Conservation (phyloP, 2,113 vertebrate species). For the Tragelaphus strepsiceros region DNA sequence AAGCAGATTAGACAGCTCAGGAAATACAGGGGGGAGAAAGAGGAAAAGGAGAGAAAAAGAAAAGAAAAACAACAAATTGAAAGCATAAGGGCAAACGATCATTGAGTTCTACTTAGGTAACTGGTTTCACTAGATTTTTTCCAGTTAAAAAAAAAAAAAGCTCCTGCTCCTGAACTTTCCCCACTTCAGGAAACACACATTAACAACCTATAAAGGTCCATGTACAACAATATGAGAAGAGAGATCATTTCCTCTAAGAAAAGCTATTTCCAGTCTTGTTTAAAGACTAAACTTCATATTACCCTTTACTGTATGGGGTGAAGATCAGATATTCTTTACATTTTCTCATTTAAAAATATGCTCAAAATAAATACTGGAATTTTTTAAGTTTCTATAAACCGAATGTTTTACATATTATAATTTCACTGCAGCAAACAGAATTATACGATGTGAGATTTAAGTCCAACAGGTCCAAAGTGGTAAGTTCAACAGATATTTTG, state of each 20-base stretch:
- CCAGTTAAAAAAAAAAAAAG: not conserved
- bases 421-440: not conserved
- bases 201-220: not conserved
- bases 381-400: not conserved
- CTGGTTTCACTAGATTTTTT: not conserved
- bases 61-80: slow-evolving; percentile 65
- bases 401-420: slow-evolving; percentile 9
- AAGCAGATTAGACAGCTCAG: slow-evolving; percentile 69
- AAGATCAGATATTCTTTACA: not conserved
- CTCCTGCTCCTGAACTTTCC: not conserved
- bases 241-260: not conserved
- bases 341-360: not conserved
- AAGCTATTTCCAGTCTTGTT: not conserved
- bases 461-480: not conserved
- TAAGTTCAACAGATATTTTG: not conserved
- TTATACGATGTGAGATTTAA: not conserved
- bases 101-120: slow-evolving; percentile 52
- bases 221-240: not conserved
- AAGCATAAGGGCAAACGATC: slow-evolving; percentile 67
- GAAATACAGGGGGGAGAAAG: not conserved
- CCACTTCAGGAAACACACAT: not conserved
- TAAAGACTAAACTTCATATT: not conserved
- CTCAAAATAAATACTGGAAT: slow-evolving; percentile 13
- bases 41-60: not conserved
- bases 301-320: not conserved